A percentile compares a stretch with the other conserved stretches of the same genome.
These are phyloP conservation scores for Pachymerium ferrugineum DNA, from an alignment of 2,888 invertebrate genomes.

Conservation along the genomic window DNA sequence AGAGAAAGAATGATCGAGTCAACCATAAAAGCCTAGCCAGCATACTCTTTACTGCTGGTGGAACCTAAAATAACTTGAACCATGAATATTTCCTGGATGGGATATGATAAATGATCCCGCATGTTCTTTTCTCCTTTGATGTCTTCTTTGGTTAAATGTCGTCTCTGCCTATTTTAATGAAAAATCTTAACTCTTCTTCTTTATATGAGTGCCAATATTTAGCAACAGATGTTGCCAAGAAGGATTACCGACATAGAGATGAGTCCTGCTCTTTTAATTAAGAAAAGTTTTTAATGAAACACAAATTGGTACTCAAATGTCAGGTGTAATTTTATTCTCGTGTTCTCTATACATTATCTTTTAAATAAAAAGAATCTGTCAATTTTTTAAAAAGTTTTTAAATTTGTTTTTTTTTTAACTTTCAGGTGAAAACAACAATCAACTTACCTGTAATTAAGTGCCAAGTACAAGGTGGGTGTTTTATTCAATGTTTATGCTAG, in stretches of 20 bases:
- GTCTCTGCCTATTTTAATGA: conserved; percentile 12
- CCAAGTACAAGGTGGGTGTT: not conserved
- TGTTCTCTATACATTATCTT: not conserved
- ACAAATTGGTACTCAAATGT: conserved; percentile 4
- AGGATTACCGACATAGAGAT: not conserved
- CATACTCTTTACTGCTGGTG: no score
- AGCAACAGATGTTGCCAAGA: conserved; percentile 13
- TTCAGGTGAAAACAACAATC: not conserved
- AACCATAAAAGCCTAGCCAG: no score
- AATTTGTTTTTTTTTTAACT: not conserved
- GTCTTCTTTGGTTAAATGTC: not conserved
- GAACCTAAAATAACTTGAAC: no score
- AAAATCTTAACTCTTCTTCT: not conserved
- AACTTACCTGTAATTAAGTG: not conserved
- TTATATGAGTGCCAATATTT: conserved; percentile 4
- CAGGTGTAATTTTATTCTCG: not conserved
- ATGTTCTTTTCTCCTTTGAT: not conserved
- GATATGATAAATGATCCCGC: not conserved
- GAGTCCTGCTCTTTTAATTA: not conserved
- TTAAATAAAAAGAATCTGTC: not conserved
- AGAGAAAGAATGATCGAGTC: no score
- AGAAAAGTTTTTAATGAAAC: conserved; percentile 6
- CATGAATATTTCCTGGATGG: not conserved
- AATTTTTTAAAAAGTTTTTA: not conserved
- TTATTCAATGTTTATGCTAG: not conserved